Percentiles rank a stretch among this genome's conserved stretches.
These are phyloP conservation scores for Mimas tiliae DNA, from an alignment of 2,888 invertebrate genomes.

Conservation along the genomic window DNA sequence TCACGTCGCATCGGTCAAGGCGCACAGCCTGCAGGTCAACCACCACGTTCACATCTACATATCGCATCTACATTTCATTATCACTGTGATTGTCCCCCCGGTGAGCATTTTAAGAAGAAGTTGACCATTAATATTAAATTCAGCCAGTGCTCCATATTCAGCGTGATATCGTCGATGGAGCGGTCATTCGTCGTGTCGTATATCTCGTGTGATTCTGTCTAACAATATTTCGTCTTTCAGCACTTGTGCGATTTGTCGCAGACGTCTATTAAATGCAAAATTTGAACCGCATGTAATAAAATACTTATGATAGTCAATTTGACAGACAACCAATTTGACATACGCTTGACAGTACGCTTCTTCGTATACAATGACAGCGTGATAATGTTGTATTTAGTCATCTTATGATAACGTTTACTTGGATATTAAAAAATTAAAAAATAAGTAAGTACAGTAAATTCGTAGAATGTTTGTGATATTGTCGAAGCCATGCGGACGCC, in stretches of 20 bases:
- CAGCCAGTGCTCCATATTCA: slow-evolving; percentile 70
- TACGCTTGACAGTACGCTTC: no score
- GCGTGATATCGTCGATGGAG: slow-evolving; percentile 71
- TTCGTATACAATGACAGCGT: no score
- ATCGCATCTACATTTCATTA: slow-evolving; percentile 60
- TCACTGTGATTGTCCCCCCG: slow-evolving; percentile 62
- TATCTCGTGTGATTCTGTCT: slow-evolving; percentile 4
- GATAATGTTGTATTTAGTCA: no score
- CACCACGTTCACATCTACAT: slow-evolving; percentile 49
- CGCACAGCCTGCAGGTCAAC: slow-evolving; percentile 67
- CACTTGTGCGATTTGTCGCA: slow-evolving; percentile 32
- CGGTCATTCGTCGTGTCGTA: slow-evolving; percentile 61
- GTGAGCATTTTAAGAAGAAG: slow-evolving; percentile 70
- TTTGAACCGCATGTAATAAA: neutral
- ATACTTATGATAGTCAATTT: no score
- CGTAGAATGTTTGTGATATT: neutral
- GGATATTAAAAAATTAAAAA: no score
- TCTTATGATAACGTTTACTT: no score
- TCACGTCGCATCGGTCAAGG: slow-evolving; percentile 34
- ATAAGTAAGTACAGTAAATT: neutral
- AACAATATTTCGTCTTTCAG: slow-evolving; percentile 7
- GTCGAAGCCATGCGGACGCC: neutral
- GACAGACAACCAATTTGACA: no score
- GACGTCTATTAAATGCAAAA: neutral
- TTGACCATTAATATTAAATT: slow-evolving; percentile 72